Percentiles rank a stretch among this genome's conserved stretches.
These are phyloP conservation scores for Chloroceryle aenea DNA, from an alignment of 2,113 vertebrate genomes.

Conservation along the genomic window DNA sequence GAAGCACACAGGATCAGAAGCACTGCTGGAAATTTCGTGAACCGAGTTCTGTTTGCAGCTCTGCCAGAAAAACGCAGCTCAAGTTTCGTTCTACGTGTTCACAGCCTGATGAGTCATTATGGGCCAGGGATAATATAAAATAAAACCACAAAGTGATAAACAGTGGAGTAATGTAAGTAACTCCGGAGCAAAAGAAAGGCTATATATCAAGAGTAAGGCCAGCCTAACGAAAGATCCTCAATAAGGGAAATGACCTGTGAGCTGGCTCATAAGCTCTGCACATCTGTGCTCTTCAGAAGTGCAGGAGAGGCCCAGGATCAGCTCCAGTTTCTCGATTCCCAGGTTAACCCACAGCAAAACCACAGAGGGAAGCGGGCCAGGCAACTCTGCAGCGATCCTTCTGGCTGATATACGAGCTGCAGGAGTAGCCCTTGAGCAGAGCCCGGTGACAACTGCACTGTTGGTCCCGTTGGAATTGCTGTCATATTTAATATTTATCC, in stretches of 20 bases:
- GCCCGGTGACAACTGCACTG: background rate
- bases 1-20: constrained; percentile 60
- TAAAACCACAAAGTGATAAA: constrained; percentile 71
- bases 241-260: background rate
- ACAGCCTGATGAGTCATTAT: constrained; percentile 74
- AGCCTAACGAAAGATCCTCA: background rate
- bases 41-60: constrained; percentile 70
- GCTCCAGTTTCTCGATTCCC: background rate
- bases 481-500: constrained; percentile 12
- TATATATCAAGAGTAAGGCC: background rate
- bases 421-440: background rate
- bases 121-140: constrained; percentile 72
- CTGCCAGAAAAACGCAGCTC: constrained; percentile 64
- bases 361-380: background rate
- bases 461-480: background rate
- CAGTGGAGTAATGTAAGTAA: constrained; percentile 60
- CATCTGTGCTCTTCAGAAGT: constrained; percentile 2
- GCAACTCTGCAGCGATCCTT: background rate
- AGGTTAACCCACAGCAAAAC: constrained; percentile 1
- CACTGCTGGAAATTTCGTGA: constrained; percentile 70
- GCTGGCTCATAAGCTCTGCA: background rate
- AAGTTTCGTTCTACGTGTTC: constrained; percentile 64
- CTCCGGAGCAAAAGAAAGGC: background rate
- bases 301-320: background rate
- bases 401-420: background rate